Evolutionary conservation across 2,888 invertebrate genomes (phyloP).

Genomic region (Carpatolechia fugitivella): DNA sequence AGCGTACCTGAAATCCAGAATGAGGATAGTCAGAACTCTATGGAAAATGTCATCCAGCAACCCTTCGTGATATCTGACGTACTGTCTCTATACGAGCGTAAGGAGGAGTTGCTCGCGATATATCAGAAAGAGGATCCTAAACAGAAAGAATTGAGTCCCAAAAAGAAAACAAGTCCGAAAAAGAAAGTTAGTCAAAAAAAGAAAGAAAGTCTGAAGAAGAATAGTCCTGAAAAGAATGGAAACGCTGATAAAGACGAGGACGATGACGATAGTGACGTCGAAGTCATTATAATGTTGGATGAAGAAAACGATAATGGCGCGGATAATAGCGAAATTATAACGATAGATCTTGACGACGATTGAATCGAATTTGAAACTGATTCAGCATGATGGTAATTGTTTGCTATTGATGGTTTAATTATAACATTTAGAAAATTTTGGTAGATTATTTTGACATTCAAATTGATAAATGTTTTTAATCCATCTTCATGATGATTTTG

Average conservation of each 20-base stretch:
- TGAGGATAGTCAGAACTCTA: conserved; percentile 38
- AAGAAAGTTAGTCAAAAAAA: neutral
- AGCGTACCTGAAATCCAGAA: conserved; percentile 26
- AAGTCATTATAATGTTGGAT: conserved; percentile 11
- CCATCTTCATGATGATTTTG: neutral
- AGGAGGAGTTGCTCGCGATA: conserved; percentile 26
- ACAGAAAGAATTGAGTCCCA: neutral
- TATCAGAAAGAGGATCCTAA: conserved; percentile 18
- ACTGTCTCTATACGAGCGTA: conserved; percentile 55
- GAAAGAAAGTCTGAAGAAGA: neutral
- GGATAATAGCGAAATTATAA: neutral
- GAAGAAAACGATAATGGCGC: conserved; percentile 6
- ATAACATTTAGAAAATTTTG: too few species aligned
- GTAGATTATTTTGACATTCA: neutral
- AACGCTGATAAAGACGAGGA: conserved; percentile 12
- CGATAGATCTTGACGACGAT: conserved; percentile 16
- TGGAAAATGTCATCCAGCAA: conserved; percentile 46
- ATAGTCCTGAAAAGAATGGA: neutral
- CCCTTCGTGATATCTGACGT: conserved; percentile 70
- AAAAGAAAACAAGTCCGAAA: neutral
- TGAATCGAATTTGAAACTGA: neutral
- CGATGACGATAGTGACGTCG: conserved; percentile 16
- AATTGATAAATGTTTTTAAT: neutral
- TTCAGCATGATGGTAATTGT: neutral
- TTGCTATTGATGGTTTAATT: too few species aligned